Conservation (phyloP, 2,113 vertebrate genomes). For the Prunella himalayana region DNA sequence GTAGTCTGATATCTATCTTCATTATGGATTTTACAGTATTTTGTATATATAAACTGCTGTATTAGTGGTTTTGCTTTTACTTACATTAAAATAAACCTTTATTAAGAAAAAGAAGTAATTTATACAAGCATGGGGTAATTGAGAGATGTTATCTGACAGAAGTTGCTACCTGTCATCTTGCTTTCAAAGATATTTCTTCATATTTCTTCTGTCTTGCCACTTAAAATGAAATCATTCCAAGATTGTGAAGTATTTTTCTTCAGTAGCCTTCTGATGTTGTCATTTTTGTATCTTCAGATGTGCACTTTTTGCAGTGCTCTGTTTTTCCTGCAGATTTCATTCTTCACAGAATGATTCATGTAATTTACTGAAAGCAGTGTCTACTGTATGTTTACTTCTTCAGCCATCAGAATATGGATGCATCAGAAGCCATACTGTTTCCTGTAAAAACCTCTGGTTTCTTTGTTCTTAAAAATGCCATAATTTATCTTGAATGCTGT, state of each 20-base stretch:
- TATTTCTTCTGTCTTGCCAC: conserved; percentile 25
- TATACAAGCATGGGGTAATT: neutral
- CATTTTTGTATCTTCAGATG: conserved; percentile 41
- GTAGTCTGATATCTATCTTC: neutral
- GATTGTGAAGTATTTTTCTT: conserved; percentile 33
- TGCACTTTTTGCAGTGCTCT: neutral
- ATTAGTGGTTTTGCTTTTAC: neutral
- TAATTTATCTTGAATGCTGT: neutral
- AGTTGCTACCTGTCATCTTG: neutral
- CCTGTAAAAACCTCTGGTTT: neutral
- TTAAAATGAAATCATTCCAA: conserved; percentile 34
- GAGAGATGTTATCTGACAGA: neutral
- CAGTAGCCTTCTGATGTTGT: conserved; percentile 46
- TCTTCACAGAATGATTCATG: neutral
- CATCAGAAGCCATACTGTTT: neutral
- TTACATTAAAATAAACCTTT: neutral
- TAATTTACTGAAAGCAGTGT: neutral
- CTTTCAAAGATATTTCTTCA: conserved; percentile 16
- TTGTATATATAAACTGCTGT: neutral
- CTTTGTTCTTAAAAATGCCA: neutral
- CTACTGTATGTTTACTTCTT: neutral
- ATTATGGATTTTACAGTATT: neutral
- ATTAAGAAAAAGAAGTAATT: neutral
- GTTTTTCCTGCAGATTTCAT: conserved; percentile 25
- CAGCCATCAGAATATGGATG: neutral